Percentiles rank a stretch among this genome's conserved stretches.
These are phyloP conservation scores for Chloromyia formosa DNA, from an alignment of 2,888 invertebrate genomes.

Conservation along the genomic window DNA sequence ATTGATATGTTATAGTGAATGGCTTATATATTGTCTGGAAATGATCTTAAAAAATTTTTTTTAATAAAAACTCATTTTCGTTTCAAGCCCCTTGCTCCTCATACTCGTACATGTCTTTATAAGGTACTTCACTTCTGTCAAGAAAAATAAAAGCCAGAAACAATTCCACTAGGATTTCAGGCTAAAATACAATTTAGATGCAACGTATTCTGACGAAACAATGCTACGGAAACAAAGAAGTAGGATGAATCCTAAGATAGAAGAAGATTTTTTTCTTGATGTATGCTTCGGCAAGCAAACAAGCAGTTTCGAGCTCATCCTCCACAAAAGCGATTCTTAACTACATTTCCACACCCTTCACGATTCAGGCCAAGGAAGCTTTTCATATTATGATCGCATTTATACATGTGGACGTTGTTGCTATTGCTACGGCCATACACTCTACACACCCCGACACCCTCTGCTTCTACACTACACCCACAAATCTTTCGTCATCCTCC, in stretches of 20 bases:
- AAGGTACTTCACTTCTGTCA: too few relatives aligned
- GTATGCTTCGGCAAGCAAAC: not conserved
- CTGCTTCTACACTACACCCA: not conserved
- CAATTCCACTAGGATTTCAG: not conserved
- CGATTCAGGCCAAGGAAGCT: slow-evolving; percentile 1
- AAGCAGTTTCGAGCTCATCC: not conserved
- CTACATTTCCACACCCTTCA: slow-evolving; percentile 4
- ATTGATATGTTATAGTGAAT: too few relatives aligned
- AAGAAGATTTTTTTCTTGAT: not conserved
- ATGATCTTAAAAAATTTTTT: too few relatives aligned
- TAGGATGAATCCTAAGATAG: not conserved
- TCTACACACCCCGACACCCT: not conserved
- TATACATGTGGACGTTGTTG: slow-evolving; percentile 28
- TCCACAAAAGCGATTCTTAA: not conserved
- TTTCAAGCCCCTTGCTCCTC: too few relatives aligned
- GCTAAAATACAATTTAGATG: not conserved
- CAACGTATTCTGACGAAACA: not conserved
- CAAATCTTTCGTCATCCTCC: not conserved
- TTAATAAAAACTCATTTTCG: too few relatives aligned
- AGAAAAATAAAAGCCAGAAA: too few relatives aligned
- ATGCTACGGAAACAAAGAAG: not conserved
- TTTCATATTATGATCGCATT: slow-evolving; percentile 24
- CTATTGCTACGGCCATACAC: slow-evolving; percentile 11
- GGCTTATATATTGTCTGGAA: too few relatives aligned
- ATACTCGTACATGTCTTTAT: too few relatives aligned